Conservation (phyloP, 2,113 vertebrate species). For the human (Homo sapiens) region GRCh38 chr11:113896501-113897000, state of each 20-base stretch:
- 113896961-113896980: not conserved
- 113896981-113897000: no score
- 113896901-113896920: not conserved
- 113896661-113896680: constrained; percentile 65
- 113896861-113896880: not conserved
- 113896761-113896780: constrained; percentile 57
- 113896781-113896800: constrained; percentile 37
- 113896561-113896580: constrained; percentile 34
- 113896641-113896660: constrained; percentile 72
- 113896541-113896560: not conserved
- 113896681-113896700: constrained; percentile 75
- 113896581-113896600: constrained; percentile 73
- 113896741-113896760: constrained; percentile 51
- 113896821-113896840: constrained; percentile 2
- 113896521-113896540: fast-evolving
- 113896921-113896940: not conserved
- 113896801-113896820: not conserved
- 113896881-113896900: not conserved
- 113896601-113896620: constrained; percentile 66
- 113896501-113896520: not conserved
- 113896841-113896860: not conserved
- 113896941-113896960: not conserved
- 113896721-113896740: constrained; percentile 61
- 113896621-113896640: constrained; percentile 73
- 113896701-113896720: constrained; percentile 71